Conservation (phyloP, 2,797 vertebrate species). For the Podarcis siculus region DNA sequence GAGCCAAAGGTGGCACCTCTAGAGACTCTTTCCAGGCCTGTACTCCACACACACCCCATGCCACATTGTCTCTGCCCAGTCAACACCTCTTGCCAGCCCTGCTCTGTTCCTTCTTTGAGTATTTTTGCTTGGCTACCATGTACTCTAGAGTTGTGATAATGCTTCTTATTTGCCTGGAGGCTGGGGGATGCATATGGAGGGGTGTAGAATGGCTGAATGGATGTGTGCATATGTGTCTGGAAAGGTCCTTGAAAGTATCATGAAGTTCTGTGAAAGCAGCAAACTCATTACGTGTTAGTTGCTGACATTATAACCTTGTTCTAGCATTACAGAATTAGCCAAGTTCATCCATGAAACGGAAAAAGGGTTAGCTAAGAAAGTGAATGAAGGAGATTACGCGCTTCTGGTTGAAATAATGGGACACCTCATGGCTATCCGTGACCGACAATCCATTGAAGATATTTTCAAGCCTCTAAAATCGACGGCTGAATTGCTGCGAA, state of each 20-base stretch:
- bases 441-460: conserved; percentile 75
- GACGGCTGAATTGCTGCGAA: conserved; percentile 80
- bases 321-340: conserved; percentile 78
- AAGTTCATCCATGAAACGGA: conserved; percentile 78
- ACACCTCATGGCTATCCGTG: conserved; percentile 78
- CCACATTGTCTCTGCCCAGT: no score
- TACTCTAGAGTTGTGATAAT: no score
- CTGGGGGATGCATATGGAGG: no score
- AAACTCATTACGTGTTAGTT: conserved; percentile 54
- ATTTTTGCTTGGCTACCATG: no score
- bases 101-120: no score
- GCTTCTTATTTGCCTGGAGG: no score
- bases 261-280: neutral
- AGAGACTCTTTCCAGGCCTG: no score
- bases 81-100: no score
- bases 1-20: no score
- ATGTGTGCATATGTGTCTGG: neutral
- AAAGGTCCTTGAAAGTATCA: neutral
- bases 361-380: conserved; percentile 74
- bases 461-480: conserved; percentile 82
- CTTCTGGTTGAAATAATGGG: conserved; percentile 77
- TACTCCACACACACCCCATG: no score
- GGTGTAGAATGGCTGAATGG: neutral
- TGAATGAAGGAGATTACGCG: conserved; percentile 75
- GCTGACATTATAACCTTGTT: conserved; percentile 33